These are phyloP conservation scores for Palythoa heliodiscus DNA, from an alignment of 92 coral and sea anemone genomes.

Conservation along the genomic window DNA sequence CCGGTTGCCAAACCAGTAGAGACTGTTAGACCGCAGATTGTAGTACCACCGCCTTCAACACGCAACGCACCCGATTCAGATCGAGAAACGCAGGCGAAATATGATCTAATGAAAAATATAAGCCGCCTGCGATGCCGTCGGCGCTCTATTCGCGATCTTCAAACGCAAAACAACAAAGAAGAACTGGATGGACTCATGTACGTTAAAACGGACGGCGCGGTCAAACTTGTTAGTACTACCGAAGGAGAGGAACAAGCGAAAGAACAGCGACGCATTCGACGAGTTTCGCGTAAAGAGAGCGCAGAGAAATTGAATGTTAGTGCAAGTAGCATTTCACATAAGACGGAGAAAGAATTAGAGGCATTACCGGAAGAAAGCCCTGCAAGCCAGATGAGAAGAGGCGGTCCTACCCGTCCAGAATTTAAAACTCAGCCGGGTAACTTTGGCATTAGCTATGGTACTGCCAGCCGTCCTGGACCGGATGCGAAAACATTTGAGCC, in stretches of 20 bases:
- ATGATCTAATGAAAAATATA: conserved; percentile 58
- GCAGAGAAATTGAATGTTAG: conserved; percentile 65
- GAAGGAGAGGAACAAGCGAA: conserved; percentile 82
- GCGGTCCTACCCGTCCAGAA: not conserved
- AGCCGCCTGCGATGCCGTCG: conserved; percentile 77
- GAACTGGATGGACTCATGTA: conserved; percentile 91
- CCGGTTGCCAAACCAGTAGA: conserved; percentile 63
- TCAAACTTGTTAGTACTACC: conserved; percentile 83
- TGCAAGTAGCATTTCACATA: conserved; percentile 34
- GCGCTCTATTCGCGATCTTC: conserved; percentile 86
- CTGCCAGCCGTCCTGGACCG: conserved; percentile 26
- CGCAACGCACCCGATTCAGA: conserved; percentile 29
- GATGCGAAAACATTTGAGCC: conserved; percentile 14
- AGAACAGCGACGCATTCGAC: conserved; percentile 77
- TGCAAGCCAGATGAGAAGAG: conserved; percentile 30
- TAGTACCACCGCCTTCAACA: conserved; percentile 30
- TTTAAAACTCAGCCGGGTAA: not conserved
- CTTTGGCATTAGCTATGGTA: conserved; percentile 31
- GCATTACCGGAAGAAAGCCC: conserved; percentile 56
- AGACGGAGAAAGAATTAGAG: conserved; percentile 49
- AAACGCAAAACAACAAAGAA: conserved; percentile 65
- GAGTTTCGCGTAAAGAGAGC: conserved; percentile 77
- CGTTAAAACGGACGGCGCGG: conserved; percentile 84
- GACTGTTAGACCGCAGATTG: conserved; percentile 49
- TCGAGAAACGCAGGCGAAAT: conserved; percentile 39